A percentile compares a stretch with the other conserved stretches of the same genome.
These are phyloP conservation scores for Cyphomyrus discorhynchus DNA, from an alignment of 2,113 vertebrate genomes.

Conservation along the genomic window DNA sequence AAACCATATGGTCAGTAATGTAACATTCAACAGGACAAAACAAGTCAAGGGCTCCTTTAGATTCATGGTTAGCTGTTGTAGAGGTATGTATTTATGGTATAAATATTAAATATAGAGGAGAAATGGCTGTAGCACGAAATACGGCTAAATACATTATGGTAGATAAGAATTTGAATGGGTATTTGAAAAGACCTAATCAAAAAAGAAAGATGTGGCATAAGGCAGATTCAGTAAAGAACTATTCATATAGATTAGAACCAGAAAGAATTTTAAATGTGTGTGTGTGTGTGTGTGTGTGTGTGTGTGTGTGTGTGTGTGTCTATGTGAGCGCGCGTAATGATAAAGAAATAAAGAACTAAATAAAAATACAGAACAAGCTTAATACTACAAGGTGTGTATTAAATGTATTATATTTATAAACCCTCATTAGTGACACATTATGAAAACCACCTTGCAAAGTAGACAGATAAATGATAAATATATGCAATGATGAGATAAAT, in stretches of 20 bases:
- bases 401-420: neutral
- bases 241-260: neutral
- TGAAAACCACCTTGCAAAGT: neutral
- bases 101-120: too few species aligned
- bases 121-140: too few species aligned
- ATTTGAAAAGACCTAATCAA: neutral
- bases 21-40: too few species aligned
- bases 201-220: neutral
- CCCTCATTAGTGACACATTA: neutral
- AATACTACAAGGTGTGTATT: neutral
- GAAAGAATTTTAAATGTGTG: neutral
- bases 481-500: neutral
- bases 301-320: too few species aligned
- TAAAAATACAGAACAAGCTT: neutral
- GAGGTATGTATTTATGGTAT: too few species aligned
- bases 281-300: too few species aligned
- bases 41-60: too few species aligned
- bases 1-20: too few species aligned
- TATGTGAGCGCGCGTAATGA: neutral
- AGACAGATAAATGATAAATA: neutral
- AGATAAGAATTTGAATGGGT: neutral
- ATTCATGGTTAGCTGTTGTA: too few species aligned
- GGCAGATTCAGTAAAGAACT: neutral
- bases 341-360: neutral
- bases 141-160: neutral